phyloP scores from a whole-genome alignment of 1,140 invertebrate genomes.

The Drosophila neocordata region DNA sequence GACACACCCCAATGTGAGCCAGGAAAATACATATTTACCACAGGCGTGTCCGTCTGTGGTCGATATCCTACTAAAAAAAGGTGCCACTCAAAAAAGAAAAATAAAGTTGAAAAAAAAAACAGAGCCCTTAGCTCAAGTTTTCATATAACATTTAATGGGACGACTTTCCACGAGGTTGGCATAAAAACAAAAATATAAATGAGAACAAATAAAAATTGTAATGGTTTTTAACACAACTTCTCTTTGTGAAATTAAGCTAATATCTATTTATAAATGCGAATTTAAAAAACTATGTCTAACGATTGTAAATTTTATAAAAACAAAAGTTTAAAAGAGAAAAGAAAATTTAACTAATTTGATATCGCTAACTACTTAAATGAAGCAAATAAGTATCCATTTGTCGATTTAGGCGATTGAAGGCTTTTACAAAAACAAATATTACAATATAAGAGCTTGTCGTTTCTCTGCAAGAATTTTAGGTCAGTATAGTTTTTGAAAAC shows the following conservation, averaged over 20 bases:
- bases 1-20: background rate
- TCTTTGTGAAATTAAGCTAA: background rate
- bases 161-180: background rate
- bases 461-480: too few relatives aligned
- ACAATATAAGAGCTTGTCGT: too few relatives aligned
- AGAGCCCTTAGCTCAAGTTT: background rate
- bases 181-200: background rate
- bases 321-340: too few relatives aligned
- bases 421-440: too few relatives aligned
- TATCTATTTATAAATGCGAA: background rate
- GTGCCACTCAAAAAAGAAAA: conserved; percentile 1
- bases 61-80: background rate
- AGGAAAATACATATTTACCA: conserved; percentile 8
- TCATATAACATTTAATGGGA: background rate
- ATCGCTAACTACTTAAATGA: too few relatives aligned
- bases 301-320: too few relatives aligned
- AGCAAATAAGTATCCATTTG: too few relatives aligned
- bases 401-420: too few relatives aligned
- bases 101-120: background rate
- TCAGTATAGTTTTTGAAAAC: too few relatives aligned
- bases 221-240: background rate
- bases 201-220: background rate
- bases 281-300: too few relatives aligned
- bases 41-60: background rate
- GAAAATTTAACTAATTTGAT: too few relatives aligned